These are phyloP conservation scores for Astatoreochromis straeleni DNA, from an alignment of 2,113 vertebrate genomes.

Conservation along the genomic window DNA sequence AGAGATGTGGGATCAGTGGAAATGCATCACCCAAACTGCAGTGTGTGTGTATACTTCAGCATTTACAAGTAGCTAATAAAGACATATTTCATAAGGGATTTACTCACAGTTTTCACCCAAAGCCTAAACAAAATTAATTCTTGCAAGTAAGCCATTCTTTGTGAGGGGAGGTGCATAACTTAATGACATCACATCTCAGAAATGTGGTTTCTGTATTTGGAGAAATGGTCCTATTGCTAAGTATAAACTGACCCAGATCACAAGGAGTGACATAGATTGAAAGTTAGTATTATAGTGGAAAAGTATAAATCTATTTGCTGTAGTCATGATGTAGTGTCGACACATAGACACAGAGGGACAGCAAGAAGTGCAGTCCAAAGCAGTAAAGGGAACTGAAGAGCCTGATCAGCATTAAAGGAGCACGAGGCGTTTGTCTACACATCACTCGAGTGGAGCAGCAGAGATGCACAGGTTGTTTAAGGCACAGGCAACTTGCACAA, in stretches of 20 bases:
- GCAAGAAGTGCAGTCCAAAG: neutral
- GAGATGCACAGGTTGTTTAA: constrained; percentile 78
- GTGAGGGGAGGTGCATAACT: neutral
- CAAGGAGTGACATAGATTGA: neutral
- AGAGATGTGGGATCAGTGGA: neutral
- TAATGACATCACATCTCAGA: neutral
- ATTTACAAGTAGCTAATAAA: neutral
- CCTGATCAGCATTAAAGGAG: neutral
- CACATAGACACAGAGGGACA: neutral
- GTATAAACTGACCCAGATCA: neutral
- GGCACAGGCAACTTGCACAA: constrained; percentile 74
- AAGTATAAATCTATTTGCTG: neutral
- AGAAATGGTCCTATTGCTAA: neutral
- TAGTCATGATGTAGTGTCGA: neutral
- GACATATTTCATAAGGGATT: neutral
- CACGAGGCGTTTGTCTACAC: neutral
- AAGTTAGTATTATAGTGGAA: neutral
- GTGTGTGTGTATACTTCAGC: neutral
- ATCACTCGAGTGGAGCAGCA: constrained; percentile 67
- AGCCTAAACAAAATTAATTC: neutral
- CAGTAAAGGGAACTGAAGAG: constrained; percentile 8
- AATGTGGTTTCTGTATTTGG: neutral
- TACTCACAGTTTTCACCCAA: neutral
- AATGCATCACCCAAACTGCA: neutral
- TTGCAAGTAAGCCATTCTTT: neutral